Evolutionary conservation across 2,113 vertebrate genomes (phyloP).

Genomic region (Acrocephalus kingi): DNA sequence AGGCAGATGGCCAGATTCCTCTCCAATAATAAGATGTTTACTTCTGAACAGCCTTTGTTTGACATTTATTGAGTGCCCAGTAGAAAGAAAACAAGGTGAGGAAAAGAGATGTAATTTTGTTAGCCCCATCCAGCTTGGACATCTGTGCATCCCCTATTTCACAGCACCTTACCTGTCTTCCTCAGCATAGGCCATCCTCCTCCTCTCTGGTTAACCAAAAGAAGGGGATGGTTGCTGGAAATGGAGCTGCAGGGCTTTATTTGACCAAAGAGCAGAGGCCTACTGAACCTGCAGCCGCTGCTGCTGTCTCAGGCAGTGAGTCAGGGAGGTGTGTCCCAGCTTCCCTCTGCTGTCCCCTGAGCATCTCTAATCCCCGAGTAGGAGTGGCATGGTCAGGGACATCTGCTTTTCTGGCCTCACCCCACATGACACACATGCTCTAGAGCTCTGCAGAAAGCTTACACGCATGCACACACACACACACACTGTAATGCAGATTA

Average conservation of each 20-base stretch:
- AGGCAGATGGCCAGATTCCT: conserved; percentile 37
- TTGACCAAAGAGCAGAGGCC: not conserved
- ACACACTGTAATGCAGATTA: not conserved
- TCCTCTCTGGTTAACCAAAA: not conserved
- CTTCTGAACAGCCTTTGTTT: conserved; percentile 25
- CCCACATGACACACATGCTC: not conserved
- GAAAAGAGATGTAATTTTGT: not conserved
- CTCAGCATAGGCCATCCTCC: conserved; percentile 61
- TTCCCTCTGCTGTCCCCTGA: not conserved
- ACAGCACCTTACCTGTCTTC: conserved; percentile 58
- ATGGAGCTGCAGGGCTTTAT: not conserved
- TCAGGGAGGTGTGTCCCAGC: conserved; percentile 12
- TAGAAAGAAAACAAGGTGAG: conserved; percentile 24
- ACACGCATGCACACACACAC: not conserved
- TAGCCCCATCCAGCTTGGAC: not conserved
- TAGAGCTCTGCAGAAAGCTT: conserved; percentile 11
- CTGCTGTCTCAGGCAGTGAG: not conserved
- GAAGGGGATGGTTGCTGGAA: conserved; percentile 33
- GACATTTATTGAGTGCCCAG: conserved; percentile 62
- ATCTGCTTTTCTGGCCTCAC: conserved; percentile 31
- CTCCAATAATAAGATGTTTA: conserved; percentile 44
- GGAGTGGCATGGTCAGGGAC: conserved; percentile 32
- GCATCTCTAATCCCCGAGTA: conserved; percentile 3
- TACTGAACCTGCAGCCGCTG: not conserved
- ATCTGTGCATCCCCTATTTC: not conserved